Percentiles rank a stretch among this genome's conserved stretches.
These are phyloP conservation scores for Chrysomela aeneicollis DNA, from an alignment of 2,888 invertebrate genomes.

Conservation along the genomic window DNA sequence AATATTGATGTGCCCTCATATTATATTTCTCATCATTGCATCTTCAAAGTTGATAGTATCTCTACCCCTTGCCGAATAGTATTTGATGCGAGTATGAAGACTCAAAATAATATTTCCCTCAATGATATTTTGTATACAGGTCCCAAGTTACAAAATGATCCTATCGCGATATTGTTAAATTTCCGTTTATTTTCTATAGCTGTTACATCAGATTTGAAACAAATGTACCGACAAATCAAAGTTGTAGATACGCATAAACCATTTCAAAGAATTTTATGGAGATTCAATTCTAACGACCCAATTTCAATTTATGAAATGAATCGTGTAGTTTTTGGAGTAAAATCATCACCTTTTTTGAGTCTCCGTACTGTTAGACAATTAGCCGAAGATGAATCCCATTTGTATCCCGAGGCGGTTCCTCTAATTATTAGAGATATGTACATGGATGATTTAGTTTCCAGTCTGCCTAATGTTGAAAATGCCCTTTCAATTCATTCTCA, in stretches of 20 bases:
- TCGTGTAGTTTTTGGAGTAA: background rate
- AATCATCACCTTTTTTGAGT: conserved; percentile 4
- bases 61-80: conserved; percentile 19
- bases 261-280: conserved; percentile 10
- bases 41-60: conserved; percentile 10
- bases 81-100: conserved; percentile 19
- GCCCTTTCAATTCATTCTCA: background rate
- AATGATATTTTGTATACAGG: conserved; percentile 17
- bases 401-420: background rate
- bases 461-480: background rate
- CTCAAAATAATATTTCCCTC: conserved; percentile 8
- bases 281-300: background rate
- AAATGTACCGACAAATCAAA: conserved; percentile 3
- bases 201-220: background rate
- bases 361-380: background rate
- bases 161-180: conserved; percentile 17
- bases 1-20: conserved; percentile 14
- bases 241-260: background rate
- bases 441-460: conserved; percentile 1
- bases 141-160: conserved; percentile 21
- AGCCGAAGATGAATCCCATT: background rate
- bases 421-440: background rate
- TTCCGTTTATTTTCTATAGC: conserved; percentile 12
- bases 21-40: conserved; percentile 19
- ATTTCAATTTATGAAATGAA: conserved; percentile 8